Percentiles rank a stretch among this genome's conserved stretches.
These are phyloP conservation scores for Echinops telfairi DNA, from an alignment of 2,113 vertebrate species.

Conservation along the genomic window DNA sequence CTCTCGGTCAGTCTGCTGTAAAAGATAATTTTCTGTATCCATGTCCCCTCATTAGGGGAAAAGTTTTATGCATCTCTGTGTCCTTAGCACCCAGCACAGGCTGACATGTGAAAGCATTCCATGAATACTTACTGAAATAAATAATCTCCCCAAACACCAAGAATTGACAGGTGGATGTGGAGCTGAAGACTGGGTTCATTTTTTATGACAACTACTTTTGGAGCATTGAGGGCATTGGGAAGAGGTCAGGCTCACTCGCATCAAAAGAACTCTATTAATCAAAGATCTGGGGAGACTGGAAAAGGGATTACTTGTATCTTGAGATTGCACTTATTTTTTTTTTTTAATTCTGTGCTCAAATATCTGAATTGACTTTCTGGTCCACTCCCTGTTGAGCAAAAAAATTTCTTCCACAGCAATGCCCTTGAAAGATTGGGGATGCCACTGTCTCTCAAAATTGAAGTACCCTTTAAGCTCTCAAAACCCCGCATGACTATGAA, in stretches of 20 bases:
- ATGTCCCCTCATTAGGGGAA: neutral
- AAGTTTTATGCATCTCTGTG: conserved; percentile 6
- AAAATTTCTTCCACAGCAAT: conserved; percentile 37
- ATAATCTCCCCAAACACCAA: conserved; percentile 22
- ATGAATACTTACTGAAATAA: conserved; percentile 54
- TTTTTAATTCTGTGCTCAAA: neutral
- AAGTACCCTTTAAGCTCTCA: neutral
- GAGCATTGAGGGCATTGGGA: neutral
- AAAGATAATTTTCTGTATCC: conserved; percentile 53
- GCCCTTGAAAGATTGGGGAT: neutral
- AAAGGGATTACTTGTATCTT: neutral
- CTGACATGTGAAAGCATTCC: neutral
- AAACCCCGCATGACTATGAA: neutral
- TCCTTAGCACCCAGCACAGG: neutral
- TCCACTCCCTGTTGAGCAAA: neutral
- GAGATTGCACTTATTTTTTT: neutral
- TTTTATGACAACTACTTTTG: conserved; percentile 28
- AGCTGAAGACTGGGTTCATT: neutral
- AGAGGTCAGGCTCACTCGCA: conserved; percentile 14
- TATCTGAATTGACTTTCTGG: conserved; percentile 10
- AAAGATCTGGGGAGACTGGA: neutral
- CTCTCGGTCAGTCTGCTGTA: neutral
- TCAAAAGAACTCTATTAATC: conserved; percentile 37
- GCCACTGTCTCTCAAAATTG: neutral
- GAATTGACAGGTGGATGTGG: neutral